These are phyloP conservation scores for Tolmerus cingulatus DNA, from an alignment of 2,888 invertebrate genomes.

Conservation along the genomic window DNA sequence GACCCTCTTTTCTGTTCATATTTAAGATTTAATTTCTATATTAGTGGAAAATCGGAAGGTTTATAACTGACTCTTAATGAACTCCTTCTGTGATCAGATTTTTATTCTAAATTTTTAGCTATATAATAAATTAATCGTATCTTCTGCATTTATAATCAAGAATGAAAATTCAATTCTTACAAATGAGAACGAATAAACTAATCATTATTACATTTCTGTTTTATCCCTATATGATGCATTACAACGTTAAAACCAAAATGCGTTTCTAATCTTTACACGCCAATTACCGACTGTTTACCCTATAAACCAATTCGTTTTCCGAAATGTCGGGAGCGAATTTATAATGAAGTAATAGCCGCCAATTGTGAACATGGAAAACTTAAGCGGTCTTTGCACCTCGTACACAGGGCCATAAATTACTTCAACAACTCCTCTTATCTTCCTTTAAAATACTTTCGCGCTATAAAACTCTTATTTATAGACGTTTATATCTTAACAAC, in stretches of 20 bases:
- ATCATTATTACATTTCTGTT: neutral
- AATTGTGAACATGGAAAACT: neutral
- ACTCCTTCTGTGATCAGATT: no score
- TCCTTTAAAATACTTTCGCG: constrained; percentile 46
- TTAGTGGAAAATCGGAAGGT: no score
- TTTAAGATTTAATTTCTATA: no score
- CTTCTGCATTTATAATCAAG: no score
- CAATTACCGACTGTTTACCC: neutral
- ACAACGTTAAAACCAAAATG: neutral
- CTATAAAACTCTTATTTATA: constrained; percentile 49
- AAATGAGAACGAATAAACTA: no score
- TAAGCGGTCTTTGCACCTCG: neutral
- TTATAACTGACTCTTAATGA: no score
- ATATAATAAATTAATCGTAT: no score
- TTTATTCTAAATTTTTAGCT: no score
- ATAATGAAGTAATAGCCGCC: neutral
- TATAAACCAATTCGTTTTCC: neutral
- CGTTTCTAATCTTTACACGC: neutral
- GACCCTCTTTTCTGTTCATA: no score
- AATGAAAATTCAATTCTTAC: no score
- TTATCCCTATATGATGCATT: neutral
- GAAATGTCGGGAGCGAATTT: neutral
- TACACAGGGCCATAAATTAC: constrained; percentile 46
- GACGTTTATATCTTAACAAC: constrained; percentile 49
- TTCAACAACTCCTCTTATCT: constrained; percentile 48